Conservation (phyloP, 2,888 invertebrate genomes). For the Troides aeacus region DNA sequence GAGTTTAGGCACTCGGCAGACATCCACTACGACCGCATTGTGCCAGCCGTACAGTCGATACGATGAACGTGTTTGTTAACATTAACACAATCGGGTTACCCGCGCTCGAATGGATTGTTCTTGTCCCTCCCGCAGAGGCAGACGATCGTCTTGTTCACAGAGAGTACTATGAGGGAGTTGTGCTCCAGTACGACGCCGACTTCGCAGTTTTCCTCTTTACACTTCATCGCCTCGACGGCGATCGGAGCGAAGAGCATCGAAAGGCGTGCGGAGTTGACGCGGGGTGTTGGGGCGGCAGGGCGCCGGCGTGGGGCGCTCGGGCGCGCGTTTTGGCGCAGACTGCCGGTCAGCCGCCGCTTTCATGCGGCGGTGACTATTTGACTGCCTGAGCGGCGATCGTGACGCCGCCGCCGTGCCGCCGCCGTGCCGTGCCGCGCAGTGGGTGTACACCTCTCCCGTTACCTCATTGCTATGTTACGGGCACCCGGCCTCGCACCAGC, state of each 20-base stretch:
- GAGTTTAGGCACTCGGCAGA: background rate
- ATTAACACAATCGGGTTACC: slow-evolving; percentile 57
- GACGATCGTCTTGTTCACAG: slow-evolving; percentile 77
- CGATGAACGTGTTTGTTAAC: slow-evolving; percentile 36
- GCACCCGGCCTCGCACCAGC: slow-evolving; percentile 69
- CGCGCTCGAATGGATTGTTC: slow-evolving; percentile 75
- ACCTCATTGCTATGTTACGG: slow-evolving; percentile 75
- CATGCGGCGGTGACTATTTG: slow-evolving; percentile 70
- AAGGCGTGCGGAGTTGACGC: slow-evolving; percentile 57
- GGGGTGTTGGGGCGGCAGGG: slow-evolving; percentile 42
- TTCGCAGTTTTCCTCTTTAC: slow-evolving; percentile 80
- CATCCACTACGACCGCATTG: slow-evolving; percentile 1
- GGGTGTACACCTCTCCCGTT: slow-evolving; percentile 78
- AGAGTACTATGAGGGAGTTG: slow-evolving; percentile 76
- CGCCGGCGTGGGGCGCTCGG: slow-evolving; percentile 57
- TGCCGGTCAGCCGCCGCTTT: slow-evolving; percentile 59
- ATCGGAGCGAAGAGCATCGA: slow-evolving; percentile 78
- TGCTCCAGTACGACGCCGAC: slow-evolving; percentile 77
- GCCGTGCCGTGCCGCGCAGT: slow-evolving; percentile 60
- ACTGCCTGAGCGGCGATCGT: slow-evolving; percentile 49
- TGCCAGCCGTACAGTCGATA: slow-evolving; percentile 16
- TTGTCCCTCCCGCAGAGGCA: slow-evolving; percentile 75
- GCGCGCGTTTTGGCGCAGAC: slow-evolving; percentile 69
- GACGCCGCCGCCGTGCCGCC: slow-evolving; percentile 51
- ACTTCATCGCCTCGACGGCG: slow-evolving; percentile 80